These are phyloP conservation scores for Abrostola triplasia DNA, from an alignment of 2,888 invertebrate genomes.

Conservation along the genomic window DNA sequence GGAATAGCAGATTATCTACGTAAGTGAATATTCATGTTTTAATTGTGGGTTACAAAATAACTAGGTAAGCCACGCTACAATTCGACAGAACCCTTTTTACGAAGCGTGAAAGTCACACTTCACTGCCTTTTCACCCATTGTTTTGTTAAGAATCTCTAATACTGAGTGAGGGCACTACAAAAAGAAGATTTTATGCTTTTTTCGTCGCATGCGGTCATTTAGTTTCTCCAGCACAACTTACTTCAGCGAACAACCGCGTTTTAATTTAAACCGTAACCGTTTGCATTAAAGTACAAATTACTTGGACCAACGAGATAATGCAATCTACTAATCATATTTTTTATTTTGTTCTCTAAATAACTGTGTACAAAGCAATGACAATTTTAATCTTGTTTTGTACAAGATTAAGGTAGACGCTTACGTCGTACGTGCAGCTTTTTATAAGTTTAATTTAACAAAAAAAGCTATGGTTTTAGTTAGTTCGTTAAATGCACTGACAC, in stretches of 20 bases:
- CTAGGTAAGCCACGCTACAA: no score
- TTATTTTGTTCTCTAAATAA: conserved; percentile 41
- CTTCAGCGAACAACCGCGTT: conserved; percentile 25
- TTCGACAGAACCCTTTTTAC: not conserved
- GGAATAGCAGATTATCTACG: no score
- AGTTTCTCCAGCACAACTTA: conserved; percentile 45
- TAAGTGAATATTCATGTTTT: no score
- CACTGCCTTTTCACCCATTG: conserved; percentile 39
- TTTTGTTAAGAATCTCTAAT: conserved; percentile 66
- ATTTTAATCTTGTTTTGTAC: conserved; percentile 36
- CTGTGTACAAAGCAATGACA: conserved; percentile 35
- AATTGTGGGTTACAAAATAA: no score
- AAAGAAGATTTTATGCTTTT: conserved; percentile 43
- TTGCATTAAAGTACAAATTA: conserved; percentile 8
- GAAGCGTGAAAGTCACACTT: not conserved
- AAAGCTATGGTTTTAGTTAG: no score
- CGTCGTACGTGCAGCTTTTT: conserved; percentile 11
- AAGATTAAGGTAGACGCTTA: conserved; percentile 14
- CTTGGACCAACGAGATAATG: conserved; percentile 21
- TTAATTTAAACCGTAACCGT: conserved; percentile 33
- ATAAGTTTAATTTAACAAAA: conserved; percentile 4
- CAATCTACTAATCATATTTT: conserved; percentile 37
- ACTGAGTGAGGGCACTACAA: conserved; percentile 50
- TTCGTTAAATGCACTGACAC: no score
- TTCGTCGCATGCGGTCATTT: conserved; percentile 48